Base-by-base conservation (phyloP, 1,140 invertebrate genomes). In the Cylas formicarius region DNA sequence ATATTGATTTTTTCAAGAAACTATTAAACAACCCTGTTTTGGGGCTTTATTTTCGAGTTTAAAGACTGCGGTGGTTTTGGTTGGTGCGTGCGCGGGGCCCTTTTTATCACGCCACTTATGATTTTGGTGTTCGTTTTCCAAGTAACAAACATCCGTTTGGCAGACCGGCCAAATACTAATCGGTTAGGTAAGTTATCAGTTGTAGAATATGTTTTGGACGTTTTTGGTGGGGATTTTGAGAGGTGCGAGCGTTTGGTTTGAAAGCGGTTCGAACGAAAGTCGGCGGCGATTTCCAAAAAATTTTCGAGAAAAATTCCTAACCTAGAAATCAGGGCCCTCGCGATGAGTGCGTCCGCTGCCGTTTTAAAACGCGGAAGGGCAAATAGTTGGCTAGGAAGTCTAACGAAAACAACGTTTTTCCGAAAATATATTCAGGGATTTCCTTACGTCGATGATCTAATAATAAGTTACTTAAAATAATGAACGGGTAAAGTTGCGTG, bases 1-100 rank as follows among this genome's bases (percentile, higher is more conserved):
- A 48, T 53, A 53, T 53, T 49, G 51, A 53, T 53, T 53, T 53
- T 53, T 53, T 53, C 51, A 40, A 34, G 38, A 43, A 53, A 53
- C 29, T 53, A 48, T 22, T 44, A 48, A 44, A 16, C 41, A 42
- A 48, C 43, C 27, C 50, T 36, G 45, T 48, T 38, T 40, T 45
- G 29, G 29, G 38, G 45, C 45, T 41, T 40, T 31, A 9, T 37
- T 41, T 48, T 41, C 23, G 32, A 18, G 31, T 48, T 16, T 29
- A 48, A 41, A 41, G 29, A 22, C 26, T 19, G 29, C 16, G 20
- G 34, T 18, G 24, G 28, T 14, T 28, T 11, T 14, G 16, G 45
- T 31, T 10, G 31, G 38, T 42, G 45, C 38, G 45, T 42, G 45
- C 45, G 45, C 37, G 37, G 28, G 22, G 27, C 36, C 36, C 20